Percentiles rank a stretch among this genome's conserved stretches.
Conservation (phyloP, 2,888 invertebrate species). For the Carabus problematicus region DNA sequence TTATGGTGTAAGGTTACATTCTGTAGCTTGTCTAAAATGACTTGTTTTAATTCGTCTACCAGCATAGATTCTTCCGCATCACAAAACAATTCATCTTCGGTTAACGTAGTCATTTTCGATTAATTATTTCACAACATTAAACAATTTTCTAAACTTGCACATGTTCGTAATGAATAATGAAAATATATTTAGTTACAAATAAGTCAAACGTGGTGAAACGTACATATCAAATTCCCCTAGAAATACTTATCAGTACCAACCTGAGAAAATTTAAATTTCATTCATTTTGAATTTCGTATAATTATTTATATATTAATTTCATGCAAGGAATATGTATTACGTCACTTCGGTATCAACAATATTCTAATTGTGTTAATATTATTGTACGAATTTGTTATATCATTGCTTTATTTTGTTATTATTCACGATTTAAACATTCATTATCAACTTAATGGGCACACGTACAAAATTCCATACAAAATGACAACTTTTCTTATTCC, state of each 20-base stretch:
- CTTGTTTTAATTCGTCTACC: conserved; percentile 30
- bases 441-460: background rate
- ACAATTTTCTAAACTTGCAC: conserved; percentile 18
- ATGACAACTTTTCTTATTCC: conserved; percentile 8
- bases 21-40: conserved; percentile 40
- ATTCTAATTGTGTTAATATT: no score
- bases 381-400: no score
- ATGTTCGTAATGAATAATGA: conserved; percentile 9
- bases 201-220: conserved; percentile 15
- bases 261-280: no score
- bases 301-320: conserved; percentile 1
- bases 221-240: conserved; percentile 24
- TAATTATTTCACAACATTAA: conserved; percentile 5
- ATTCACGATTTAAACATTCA: background rate
- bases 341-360: no score
- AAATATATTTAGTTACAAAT: conserved; percentile 14
- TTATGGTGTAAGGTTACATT: conserved; percentile 44
- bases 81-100: conserved; percentile 60
- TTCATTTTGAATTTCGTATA: no score
- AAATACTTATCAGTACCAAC: background rate
- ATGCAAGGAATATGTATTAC: background rate
- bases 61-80: conserved; percentile 57
- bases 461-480: background rate
- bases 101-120: conserved; percentile 45
- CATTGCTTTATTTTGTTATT: no score